Percentiles rank a stretch among this genome's conserved stretches.
These are phyloP conservation scores for Rhinoraja longicauda DNA, from an alignment of 2,797 vertebrate genomes.

Conservation along the genomic window DNA sequence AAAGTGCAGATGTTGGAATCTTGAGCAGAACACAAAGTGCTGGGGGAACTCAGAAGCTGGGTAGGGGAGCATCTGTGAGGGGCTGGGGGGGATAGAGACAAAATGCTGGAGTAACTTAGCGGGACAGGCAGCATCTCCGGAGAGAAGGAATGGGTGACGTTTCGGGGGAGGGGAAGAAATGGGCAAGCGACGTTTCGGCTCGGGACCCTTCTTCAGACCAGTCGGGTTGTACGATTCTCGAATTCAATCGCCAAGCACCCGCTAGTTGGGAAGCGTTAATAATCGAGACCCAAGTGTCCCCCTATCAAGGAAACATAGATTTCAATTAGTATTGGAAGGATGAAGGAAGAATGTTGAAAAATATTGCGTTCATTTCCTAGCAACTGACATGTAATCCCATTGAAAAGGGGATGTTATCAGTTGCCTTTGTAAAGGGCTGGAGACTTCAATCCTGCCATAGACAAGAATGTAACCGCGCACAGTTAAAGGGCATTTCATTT, in stretches of 20 bases:
- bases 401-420: neutral
- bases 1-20: too few species aligned
- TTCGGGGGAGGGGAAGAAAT: too few species aligned
- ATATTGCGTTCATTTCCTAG: neutral
- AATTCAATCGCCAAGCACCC: neutral
- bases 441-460: neutral
- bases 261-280: neutral
- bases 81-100: too few species aligned
- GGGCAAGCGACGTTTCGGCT: too few species aligned
- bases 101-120: too few species aligned
- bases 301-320: neutral
- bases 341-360: neutral
- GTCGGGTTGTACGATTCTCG: neutral
- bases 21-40: too few species aligned
- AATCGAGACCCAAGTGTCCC: neutral
- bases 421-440: neutral
- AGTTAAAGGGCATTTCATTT: neutral
- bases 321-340: constrained; percentile 15
- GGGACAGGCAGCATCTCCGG: too few species aligned
- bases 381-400: neutral
- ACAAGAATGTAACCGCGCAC: neutral
- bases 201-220: too few species aligned
- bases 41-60: too few species aligned
- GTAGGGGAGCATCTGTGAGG: too few species aligned
- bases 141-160: too few species aligned